Evolutionary conservation across 2,888 invertebrate species (phyloP).

Genomic region (Chloromyia formosa): DNA sequence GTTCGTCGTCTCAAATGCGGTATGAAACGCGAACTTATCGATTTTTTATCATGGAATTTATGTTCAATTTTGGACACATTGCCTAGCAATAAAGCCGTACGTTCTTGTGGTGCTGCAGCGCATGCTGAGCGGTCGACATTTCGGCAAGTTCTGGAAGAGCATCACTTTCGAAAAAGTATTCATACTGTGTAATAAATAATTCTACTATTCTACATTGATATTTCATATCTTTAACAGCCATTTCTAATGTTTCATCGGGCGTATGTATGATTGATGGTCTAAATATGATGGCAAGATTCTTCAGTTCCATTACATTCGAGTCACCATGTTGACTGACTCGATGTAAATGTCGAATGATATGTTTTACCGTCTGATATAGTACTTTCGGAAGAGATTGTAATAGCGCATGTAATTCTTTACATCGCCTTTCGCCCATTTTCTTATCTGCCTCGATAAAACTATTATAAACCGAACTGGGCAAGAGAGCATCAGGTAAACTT

Average conservation of each 20-base stretch:
- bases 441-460: conserved; percentile 94
- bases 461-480: conserved; percentile 90
- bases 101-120: conserved; percentile 57
- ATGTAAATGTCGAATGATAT: conserved; percentile 88
- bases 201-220: conserved; percentile 95
- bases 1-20: conserved; percentile 60
- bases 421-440: conserved; percentile 74
- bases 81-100: conserved; percentile 62
- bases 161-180: conserved; percentile 63
- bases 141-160: conserved; percentile 58
- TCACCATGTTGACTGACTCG: conserved; percentile 85
- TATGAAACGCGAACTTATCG: conserved; percentile 61
- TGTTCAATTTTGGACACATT: conserved; percentile 63
- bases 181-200: conserved; percentile 78
- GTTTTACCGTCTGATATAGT: conserved; percentile 92
- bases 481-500: conserved; percentile 90
- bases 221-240: conserved; percentile 94
- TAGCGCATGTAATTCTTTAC: conserved; percentile 81
- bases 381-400: conserved; percentile 85
- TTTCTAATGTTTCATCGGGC: conserved; percentile 88
- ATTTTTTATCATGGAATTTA: conserved; percentile 57
- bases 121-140: conserved; percentile 52
- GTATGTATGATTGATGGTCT: conserved; percentile 92
- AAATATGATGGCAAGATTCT: conserved; percentile 90
- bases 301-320: conserved; percentile 92